Evolutionary conservation across 2,113 vertebrate genomes (phyloP), one percentile per base, ranked within the genome.

Genomic region (Oryzias woworae): DNA sequence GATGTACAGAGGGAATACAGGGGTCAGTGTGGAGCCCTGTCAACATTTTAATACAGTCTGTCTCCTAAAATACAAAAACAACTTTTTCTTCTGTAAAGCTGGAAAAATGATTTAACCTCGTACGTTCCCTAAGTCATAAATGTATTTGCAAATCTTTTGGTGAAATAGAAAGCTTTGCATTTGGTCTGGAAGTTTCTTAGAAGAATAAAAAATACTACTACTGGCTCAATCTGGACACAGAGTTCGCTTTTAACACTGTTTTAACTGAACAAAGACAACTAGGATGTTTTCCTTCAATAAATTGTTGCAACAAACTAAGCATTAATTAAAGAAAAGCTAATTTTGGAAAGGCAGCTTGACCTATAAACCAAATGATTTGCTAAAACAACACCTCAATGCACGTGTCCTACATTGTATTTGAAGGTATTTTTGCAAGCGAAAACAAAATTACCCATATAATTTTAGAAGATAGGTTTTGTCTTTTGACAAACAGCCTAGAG

Each of bases 1-100:
- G 50, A 22, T 61, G 66, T 31, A 70, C 22, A 43, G 18, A 71
- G 3, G 4, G 57, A 16, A 62, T 13, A 28, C 44, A 46, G 20
- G 23, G 63, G 54, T 78, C 66, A 71, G 57, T 58, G 43, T 50
- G 55, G 23, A 73, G 44, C 44, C 31, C 18, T 62, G 6, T 42
- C 47, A 41, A 52, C 7, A 31, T 59, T 64, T 68, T 73, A 66
- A 62, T 12, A n/a, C 48, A 56, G 49, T 17, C 46, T 18, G 8
- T 72, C 47, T 52, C 42, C 46, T 66, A 20, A 57, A 58, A 31
- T 44, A 51, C 55, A 71, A 58, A 62, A 52, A 43, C 17, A 69
- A 7, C 31, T 44, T 10, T 46, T 36, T 52, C 4, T 65, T 45
- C 18, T 53, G 15, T 61, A 57, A 36, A 36, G 36, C 57, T 41